phyloP scores from a whole-genome alignment of 2,888 invertebrate species.

The Drosophila neutralis region DNA sequence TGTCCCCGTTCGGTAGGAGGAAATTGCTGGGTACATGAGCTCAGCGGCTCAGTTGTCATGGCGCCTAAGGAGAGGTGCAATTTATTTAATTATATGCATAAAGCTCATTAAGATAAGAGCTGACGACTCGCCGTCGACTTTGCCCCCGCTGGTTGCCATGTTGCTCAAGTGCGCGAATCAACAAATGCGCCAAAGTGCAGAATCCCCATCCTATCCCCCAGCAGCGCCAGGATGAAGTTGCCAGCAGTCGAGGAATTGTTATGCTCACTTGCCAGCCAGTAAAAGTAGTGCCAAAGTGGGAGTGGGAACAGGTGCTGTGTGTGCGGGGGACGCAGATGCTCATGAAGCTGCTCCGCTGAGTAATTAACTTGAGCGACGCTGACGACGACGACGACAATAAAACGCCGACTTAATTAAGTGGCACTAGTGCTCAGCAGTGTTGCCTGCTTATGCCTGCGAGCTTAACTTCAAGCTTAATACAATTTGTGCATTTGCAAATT shows the following conservation, averaged over 20 bases:
- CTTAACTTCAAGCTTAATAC: slow-evolving; percentile 28
- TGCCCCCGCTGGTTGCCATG: slow-evolving; percentile 38
- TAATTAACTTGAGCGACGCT: slow-evolving; percentile 78
- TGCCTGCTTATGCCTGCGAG: slow-evolving; percentile 15
- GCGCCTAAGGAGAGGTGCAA: slow-evolving; percentile 74
- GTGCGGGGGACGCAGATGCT: neutral
- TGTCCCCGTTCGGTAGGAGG: neutral
- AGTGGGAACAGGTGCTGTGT: slow-evolving; percentile 20
- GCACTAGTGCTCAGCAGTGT: slow-evolving; percentile 66
- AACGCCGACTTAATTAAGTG: slow-evolving; percentile 80
- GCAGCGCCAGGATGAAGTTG: slow-evolving; percentile 40
- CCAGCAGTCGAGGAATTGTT: slow-evolving; percentile 66
- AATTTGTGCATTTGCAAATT: slow-evolving; percentile 41
- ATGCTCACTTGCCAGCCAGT: slow-evolving; percentile 75
- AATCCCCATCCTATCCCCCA: slow-evolving; percentile 4
- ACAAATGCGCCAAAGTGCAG: slow-evolving; percentile 77
- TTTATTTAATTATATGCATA: slow-evolving; percentile 84
- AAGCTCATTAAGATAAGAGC: slow-evolving; percentile 84
- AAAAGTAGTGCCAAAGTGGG: slow-evolving; percentile 60
- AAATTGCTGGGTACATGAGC: slow-evolving; percentile 19
- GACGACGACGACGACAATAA: slow-evolving; percentile 62
- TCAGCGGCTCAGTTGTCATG: slow-evolving; percentile 70
- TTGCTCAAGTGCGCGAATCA: slow-evolving; percentile 77
- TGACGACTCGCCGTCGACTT: slow-evolving; percentile 36
- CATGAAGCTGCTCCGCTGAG: slow-evolving; percentile 43